Evolutionary conservation across 2,113 vertebrate genomes (phyloP).

Genomic region (Pachyramphus minor): DNA sequence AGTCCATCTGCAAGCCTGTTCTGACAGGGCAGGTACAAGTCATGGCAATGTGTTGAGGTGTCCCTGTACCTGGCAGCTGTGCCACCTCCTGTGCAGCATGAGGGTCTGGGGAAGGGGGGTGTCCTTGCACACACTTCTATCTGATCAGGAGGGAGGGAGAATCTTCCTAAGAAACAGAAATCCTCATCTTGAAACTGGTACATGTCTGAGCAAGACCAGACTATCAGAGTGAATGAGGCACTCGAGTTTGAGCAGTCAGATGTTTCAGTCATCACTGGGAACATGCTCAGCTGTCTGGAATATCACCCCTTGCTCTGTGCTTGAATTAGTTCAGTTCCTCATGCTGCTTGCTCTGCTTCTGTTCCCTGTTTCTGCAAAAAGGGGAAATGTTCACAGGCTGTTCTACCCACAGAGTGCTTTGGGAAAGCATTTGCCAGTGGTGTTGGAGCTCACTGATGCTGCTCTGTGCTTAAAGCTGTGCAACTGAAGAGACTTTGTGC

Average conservation of each 20-base stretch:
- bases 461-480: neutral
- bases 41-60: rapidly evolving
- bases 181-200: neutral
- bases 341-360: neutral
- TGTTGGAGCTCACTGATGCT: neutral
- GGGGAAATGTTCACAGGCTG: neutral
- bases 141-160: neutral
- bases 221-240: neutral
- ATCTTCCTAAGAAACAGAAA: neutral
- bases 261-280: neutral
- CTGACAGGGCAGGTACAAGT: neutral
- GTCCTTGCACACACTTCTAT: neutral
- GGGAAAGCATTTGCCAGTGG: neutral
- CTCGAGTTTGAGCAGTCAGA: neutral
- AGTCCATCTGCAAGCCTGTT: neutral
- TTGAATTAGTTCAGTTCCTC: neutral
- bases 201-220: neutral
- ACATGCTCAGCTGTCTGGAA: neutral
- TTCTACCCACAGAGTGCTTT: rapidly evolving
- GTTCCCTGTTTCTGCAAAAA: neutral
- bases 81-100: neutral
- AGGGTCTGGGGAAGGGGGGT: too few relatives aligned
- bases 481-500: neutral
- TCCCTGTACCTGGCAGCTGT: neutral
- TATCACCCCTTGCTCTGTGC: neutral